Evolutionary conservation across 1,140 invertebrate genomes (phyloP).

Genomic region (Microplitis demolitor): DNA sequence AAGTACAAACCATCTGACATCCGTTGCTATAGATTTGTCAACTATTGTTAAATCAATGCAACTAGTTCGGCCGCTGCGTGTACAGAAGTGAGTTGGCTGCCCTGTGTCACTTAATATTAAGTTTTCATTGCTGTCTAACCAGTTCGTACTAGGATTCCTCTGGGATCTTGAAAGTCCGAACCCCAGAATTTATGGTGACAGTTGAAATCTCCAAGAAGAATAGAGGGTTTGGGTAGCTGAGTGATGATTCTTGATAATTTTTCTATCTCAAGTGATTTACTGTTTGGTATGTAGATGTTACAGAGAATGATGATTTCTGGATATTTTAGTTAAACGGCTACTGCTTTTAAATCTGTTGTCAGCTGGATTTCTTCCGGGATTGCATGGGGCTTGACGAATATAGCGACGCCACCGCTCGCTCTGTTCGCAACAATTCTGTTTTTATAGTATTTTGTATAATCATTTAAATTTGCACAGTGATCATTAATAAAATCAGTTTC

Average conservation of each 20-base stretch:
- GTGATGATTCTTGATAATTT: conserved; percentile 33
- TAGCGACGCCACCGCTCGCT: conserved; percentile 31
- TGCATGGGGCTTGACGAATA: conserved; percentile 33
- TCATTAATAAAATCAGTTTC: too few relatives aligned
- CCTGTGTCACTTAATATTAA: conserved; percentile 34
- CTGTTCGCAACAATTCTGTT: conserved; percentile 14
- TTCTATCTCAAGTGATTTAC: conserved; percentile 11
- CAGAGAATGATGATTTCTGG: conserved; percentile 31
- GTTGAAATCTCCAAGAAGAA: conserved; percentile 43
- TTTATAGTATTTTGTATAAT: neutral
- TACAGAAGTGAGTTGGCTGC: conserved; percentile 37
- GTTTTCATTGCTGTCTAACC: conserved; percentile 12
- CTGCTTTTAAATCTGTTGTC: conserved; percentile 32
- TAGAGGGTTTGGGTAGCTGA: conserved; percentile 40
- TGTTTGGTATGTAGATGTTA: conserved; percentile 39
- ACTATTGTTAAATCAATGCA: conserved; percentile 37
- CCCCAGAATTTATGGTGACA: conserved; percentile 41
- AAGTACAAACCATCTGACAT: conserved; percentile 38
- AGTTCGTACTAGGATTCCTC: conserved; percentile 34
- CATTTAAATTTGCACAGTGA: neutral
- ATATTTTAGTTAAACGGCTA: conserved; percentile 33
- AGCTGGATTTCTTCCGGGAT: conserved; percentile 30
- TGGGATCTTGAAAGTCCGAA: conserved; percentile 33
- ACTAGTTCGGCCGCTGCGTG: conserved; percentile 30
- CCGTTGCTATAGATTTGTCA: conserved; percentile 32